phyloP scores from a whole-genome alignment of 2,888 invertebrate genomes.

The Euproctis similis region DNA sequence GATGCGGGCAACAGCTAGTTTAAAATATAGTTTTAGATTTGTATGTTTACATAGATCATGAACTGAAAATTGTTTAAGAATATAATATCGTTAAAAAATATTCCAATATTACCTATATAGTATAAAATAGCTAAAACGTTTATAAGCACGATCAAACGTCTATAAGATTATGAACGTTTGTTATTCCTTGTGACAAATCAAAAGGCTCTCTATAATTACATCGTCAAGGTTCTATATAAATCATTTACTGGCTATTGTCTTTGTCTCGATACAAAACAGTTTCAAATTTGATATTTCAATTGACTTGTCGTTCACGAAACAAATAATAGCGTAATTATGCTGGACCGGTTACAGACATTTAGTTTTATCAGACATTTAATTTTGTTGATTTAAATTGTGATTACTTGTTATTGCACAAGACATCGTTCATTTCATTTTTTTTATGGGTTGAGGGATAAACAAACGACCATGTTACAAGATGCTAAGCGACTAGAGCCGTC shows the following conservation, averaged over 20 bases:
- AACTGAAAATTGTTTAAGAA: background rate
- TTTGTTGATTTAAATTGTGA: too few species aligned
- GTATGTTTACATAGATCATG: background rate
- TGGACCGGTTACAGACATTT: constrained; percentile 5
- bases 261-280: constrained; percentile 23
- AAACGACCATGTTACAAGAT: too few species aligned
- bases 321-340: constrained; percentile 2
- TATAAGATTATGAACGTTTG: too few species aligned
- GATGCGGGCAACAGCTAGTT: too few species aligned
- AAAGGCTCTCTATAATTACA: constrained; percentile 41
- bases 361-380: too few species aligned
- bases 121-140: background rate
- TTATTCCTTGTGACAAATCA: too few species aligned
- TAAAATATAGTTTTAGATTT: background rate
- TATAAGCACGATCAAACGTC: too few species aligned
- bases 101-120: background rate
- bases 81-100: too few species aligned
- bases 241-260: constrained; percentile 41
- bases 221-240: constrained; percentile 43
- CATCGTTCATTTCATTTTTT: background rate
- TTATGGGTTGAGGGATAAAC: too few species aligned
- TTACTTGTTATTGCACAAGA: constrained; percentile 1
- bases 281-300: constrained; percentile 25
- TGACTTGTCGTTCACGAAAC: constrained; percentile 12
- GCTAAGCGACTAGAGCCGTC: too few species aligned